Evolutionary conservation across 2,113 vertebrate genomes (phyloP), one percentile per base, ranked within the genome.

Genomic region (Sisor rabdophorus): DNA sequence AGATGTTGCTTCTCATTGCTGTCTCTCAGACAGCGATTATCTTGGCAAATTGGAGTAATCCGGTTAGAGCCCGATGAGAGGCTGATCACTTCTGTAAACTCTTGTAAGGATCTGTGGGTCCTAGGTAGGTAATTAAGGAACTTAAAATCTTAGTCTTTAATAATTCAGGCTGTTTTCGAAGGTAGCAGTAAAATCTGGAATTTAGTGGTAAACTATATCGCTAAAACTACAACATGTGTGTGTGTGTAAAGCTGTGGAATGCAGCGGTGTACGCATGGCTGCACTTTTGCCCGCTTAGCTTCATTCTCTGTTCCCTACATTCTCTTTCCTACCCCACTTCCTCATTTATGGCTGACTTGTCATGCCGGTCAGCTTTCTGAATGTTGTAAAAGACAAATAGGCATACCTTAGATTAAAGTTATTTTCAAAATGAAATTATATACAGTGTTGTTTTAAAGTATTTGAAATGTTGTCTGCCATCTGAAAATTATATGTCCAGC

Each of bases 301-400:
- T 67, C 75, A 2, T 69, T 76, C 48, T 59, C 58, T 79, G 76
- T 58, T 13, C 1, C 36, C 52, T 47, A 17, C 22, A 70, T 50
- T 70, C 10, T 40, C 20, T 40, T 7, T 32, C 54, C 56, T 68
- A 56, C 19, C 0, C 19, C 32, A 5, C 12, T 68, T 55, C 65
- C 30, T 28, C 12, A 20, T 19, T 60, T 63, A 24, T 56, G 11
- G 8, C 30, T 36, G 20, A 13, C 59, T 63, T 64, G 61, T 56
- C 79, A n/a, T 71, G 16, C 40, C 79, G 47, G 22, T 71, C 36
- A 4, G 48, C 54, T 71, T 79, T 60, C 71, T 84, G 52, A 84
- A 87, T 84, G 83, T 84, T 71, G 78, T 71, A 47, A 71, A 77
- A 83, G n/a, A n/a, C n/a, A n/a, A n/a, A n/a, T n/a, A n/a, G n/a